These are phyloP conservation scores for Halotydeus destructor DNA, from an alignment of 1,140 invertebrate genomes.

Conservation along the genomic window DNA sequence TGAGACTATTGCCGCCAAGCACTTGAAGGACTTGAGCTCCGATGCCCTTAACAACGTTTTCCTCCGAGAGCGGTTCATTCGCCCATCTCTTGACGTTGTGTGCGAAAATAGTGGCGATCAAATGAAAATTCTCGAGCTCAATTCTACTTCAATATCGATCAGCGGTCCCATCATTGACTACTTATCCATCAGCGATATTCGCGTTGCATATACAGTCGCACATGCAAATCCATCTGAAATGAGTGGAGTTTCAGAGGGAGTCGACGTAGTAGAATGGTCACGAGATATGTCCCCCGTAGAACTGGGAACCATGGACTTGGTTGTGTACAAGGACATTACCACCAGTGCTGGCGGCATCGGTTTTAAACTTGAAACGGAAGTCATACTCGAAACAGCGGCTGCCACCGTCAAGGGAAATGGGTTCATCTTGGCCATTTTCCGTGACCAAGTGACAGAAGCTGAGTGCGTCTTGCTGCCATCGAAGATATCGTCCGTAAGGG, in stretches of 20 bases:
- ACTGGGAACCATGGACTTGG: conserved; percentile 20
- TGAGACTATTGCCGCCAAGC: no score
- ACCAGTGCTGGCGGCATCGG: conserved; percentile 23
- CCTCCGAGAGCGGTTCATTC: conserved; percentile 19
- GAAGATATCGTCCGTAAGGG: conserved; percentile 28
- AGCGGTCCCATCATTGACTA: conserved; percentile 19
- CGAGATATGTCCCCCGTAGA: conserved; percentile 14
- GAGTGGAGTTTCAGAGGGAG: conserved; percentile 17
- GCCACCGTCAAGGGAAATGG: conserved; percentile 43
- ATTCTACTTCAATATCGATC: conserved; percentile 19
- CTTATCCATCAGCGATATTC: conserved; percentile 24
- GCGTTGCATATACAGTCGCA: conserved; percentile 23
- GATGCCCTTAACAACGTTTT: conserved; percentile 10
- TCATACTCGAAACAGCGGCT: conserved; percentile 20
- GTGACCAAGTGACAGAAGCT: conserved; percentile 28
- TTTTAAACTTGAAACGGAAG: no score
- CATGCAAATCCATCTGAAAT: conserved; percentile 21
- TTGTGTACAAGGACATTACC: conserved; percentile 22
- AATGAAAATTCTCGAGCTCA: conserved; percentile 53
- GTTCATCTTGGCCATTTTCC: conserved; percentile 54
- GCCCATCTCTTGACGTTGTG: conserved; percentile 41
- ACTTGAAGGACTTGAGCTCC: background rate
- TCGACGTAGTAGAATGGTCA: conserved; percentile 21
- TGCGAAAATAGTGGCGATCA: conserved; percentile 51
- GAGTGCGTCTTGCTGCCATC: conserved; percentile 23